Percentiles rank a stretch among this genome's conserved stretches.
phyloP scores from a whole-genome alignment of 2,113 vertebrate genomes.

The Zootoca vivipara region DNA sequence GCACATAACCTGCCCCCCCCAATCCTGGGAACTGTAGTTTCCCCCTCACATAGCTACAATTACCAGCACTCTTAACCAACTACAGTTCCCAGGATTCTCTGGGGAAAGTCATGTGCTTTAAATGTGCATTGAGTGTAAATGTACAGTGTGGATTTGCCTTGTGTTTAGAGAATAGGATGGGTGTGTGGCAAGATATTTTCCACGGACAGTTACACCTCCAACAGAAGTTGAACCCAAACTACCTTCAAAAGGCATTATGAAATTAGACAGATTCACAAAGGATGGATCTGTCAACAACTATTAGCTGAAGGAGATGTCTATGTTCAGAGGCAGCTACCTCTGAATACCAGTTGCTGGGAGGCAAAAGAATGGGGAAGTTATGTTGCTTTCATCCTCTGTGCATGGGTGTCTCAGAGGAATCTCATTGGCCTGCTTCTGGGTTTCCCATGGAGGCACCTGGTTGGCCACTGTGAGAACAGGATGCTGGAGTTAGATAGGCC shows the following conservation, averaged over 20 bases:
- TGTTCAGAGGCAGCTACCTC: not conserved
- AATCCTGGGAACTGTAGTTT: too few species aligned
- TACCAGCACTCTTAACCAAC: too few species aligned
- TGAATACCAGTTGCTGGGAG: not conserved
- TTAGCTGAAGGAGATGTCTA: too few species aligned
- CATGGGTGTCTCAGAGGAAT: not conserved
- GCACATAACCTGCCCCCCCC: too few species aligned
- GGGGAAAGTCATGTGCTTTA: not conserved
- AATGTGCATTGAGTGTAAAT: not conserved
- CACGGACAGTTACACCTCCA: not conserved
- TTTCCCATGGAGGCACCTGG: not conserved
- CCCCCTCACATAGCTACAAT: too few species aligned
- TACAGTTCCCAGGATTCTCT: too few species aligned
- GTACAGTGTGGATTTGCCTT: too few species aligned
- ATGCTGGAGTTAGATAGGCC: not conserved
- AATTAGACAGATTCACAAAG: not conserved
- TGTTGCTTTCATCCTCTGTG: not conserved
- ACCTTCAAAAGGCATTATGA: not conserved
- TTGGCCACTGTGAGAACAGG: not conserved
- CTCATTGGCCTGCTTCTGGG: not conserved
- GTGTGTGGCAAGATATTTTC: not conserved
- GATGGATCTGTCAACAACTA: not conserved
- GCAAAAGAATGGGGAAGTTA: not conserved
- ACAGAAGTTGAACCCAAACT: not conserved
- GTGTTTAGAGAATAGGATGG: not conserved